These are phyloP conservation scores for Ia io DNA, from an alignment of 2,113 vertebrate genomes.

Conservation along the genomic window DNA sequence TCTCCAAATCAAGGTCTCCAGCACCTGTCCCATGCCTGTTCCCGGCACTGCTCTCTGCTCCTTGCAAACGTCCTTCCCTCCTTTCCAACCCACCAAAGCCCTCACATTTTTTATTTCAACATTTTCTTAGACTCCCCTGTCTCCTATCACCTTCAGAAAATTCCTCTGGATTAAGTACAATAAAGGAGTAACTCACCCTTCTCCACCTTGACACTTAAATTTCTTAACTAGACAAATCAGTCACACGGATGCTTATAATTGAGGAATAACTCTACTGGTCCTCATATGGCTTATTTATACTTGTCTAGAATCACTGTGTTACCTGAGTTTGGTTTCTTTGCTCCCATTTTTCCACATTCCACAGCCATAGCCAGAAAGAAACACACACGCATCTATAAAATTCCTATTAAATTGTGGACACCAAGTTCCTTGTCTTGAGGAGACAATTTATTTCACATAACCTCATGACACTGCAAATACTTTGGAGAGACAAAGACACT, in stretches of 20 bases:
- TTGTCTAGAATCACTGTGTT: neutral
- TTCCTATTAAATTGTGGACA: neutral
- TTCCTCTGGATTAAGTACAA: neutral
- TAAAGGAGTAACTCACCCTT: neutral
- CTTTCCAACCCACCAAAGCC: neutral
- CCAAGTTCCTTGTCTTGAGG: neutral
- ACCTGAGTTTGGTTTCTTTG: neutral
- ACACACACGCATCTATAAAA: neutral
- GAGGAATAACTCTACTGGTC: neutral
- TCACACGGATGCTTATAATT: neutral
- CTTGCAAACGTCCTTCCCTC: neutral
- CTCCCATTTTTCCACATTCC: neutral
- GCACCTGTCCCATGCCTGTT: neutral
- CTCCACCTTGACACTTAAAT: neutral
- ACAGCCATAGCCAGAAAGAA: neutral
- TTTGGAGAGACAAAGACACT: neutral
- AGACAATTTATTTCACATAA: neutral
- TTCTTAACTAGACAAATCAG: slow-evolving; percentile 16
- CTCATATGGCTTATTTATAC: neutral
- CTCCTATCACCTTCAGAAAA: neutral
- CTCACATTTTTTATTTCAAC: neutral
- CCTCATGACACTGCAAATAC: neutral
- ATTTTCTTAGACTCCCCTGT: neutral
- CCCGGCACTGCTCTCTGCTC: neutral
- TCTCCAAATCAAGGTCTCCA: neutral